Conservation (phyloP, 2,888 invertebrate genomes). For the Lasiommata megera region DNA sequence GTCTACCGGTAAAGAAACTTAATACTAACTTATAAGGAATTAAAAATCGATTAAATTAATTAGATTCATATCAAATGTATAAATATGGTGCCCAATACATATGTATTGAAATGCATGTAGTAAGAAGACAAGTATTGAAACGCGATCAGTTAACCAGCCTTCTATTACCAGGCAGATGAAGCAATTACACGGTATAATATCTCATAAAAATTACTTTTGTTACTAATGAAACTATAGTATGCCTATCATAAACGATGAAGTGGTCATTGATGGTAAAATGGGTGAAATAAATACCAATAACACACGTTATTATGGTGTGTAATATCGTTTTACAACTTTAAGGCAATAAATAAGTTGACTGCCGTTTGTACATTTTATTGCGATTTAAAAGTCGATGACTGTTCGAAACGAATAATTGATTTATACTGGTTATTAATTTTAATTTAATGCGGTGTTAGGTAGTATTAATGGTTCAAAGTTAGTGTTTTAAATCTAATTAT, state of each 20-base stretch:
- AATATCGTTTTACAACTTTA: slow-evolving; percentile 80
- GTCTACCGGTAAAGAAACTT: too few relatives aligned
- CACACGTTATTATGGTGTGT: slow-evolving; percentile 78
- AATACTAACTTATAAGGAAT: too few relatives aligned
- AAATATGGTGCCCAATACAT: too few relatives aligned
- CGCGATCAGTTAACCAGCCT: too few relatives aligned
- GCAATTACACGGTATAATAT: too few relatives aligned
- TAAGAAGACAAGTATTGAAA: too few relatives aligned
- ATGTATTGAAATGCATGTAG: too few relatives aligned
- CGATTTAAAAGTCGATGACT: slow-evolving; percentile 79
- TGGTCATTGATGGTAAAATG: slow-evolving; percentile 72
- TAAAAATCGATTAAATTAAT: too few relatives aligned
- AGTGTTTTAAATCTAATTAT: slow-evolving; percentile 4
- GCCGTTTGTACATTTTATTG: slow-evolving; percentile 79
- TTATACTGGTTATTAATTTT: slow-evolving; percentile 72
- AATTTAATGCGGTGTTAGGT: slow-evolving; percentile 62
- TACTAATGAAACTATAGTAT: slow-evolving; percentile 69
- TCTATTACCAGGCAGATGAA: too few relatives aligned
- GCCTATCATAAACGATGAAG: slow-evolving; percentile 54
- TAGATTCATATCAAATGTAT: too few relatives aligned
- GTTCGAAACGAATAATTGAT: slow-evolving; percentile 77
- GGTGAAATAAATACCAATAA: slow-evolving; percentile 76
- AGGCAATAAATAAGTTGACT: slow-evolving; percentile 79
- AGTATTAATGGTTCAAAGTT: slow-evolving; percentile 32
- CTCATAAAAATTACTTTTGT: slow-evolving; percentile 54